Conservation (phyloP, 2,888 invertebrate genomes). For the Lepidocyrtoides sp. region DNA sequence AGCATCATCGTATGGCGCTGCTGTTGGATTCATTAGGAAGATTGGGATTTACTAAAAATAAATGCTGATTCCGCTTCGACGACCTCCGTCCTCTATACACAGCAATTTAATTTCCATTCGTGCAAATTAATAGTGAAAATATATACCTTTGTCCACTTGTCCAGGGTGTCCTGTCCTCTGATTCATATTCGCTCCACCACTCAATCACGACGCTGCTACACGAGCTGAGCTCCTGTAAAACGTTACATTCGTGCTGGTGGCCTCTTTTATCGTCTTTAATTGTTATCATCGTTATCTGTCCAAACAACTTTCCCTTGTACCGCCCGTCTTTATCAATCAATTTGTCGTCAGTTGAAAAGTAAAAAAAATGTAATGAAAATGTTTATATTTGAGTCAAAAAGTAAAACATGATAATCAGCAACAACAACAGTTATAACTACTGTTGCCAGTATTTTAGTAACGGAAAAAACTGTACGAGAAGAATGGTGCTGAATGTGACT, state of each 20-base stretch:
- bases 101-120: constrained; percentile 10
- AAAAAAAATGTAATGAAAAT: neutral
- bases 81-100: constrained; percentile 30
- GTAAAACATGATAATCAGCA: constrained; percentile 31
- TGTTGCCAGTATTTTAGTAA: neutral
- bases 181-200: neutral
- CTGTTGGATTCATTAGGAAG: neutral
- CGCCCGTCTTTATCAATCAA: constrained; percentile 4
- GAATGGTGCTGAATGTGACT: constrained; percentile 54
- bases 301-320: neutral
- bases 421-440: neutral
- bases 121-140: constrained; percentile 34
- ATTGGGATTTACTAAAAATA: neutral
- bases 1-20: neutral
- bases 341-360: constrained; percentile 14
- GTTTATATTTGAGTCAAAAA: neutral
- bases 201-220: neutral
- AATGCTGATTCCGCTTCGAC: constrained; percentile 29
- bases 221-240: constrained; percentile 1
- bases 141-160: constrained; percentile 20
- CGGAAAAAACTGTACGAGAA: neutral
- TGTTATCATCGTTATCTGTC: constrained; percentile 23
- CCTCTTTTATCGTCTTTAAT: neutral
- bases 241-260: neutral
- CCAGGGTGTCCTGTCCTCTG: constrained; percentile 37